Evolutionary conservation across 1,140 invertebrate genomes (phyloP).

Genomic region (Drosophila neocordata): DNA sequence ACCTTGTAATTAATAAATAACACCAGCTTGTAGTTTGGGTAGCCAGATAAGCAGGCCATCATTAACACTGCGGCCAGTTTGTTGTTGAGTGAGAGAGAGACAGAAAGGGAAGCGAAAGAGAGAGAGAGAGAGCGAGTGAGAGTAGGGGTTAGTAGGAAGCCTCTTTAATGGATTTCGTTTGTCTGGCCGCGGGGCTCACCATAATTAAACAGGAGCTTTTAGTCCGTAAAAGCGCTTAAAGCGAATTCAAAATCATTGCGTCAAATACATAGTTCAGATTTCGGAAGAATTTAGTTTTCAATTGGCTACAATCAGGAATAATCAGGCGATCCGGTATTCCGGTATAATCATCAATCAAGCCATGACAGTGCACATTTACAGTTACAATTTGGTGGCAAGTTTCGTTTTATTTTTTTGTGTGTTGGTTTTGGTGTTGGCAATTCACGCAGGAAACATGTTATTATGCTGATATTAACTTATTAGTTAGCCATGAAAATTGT

Average conservation of each 20-base stretch:
- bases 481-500: constrained; percentile 71
- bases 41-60: constrained; percentile 63
- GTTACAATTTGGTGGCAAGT: not conserved
- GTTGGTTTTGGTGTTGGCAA: constrained; percentile 53
- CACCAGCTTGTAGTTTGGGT: constrained; percentile 52
- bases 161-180: constrained; percentile 49
- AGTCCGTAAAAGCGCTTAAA: constrained; percentile 5
- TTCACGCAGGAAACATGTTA: constrained; percentile 82
- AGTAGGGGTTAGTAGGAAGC: constrained; percentile 18
- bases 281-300: not conserved
- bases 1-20: constrained; percentile 77
- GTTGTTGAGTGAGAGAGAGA: not conserved
- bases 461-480: constrained; percentile 78
- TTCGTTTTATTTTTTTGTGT: too few species aligned
- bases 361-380: constrained; percentile 68
- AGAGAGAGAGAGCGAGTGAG: not conserved
- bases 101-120: not conserved
- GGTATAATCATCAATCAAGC: constrained; percentile 19
- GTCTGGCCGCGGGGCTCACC: constrained; percentile 43
- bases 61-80: constrained; percentile 70
- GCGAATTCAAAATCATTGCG: not conserved
- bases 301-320: constrained; percentile 13
- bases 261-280: not conserved
- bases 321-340: constrained; percentile 24
- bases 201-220: constrained; percentile 9